Evolutionary conservation across 1,140 invertebrate species (phyloP).

Genomic region (Cardiocondyla obscurior): DNA sequence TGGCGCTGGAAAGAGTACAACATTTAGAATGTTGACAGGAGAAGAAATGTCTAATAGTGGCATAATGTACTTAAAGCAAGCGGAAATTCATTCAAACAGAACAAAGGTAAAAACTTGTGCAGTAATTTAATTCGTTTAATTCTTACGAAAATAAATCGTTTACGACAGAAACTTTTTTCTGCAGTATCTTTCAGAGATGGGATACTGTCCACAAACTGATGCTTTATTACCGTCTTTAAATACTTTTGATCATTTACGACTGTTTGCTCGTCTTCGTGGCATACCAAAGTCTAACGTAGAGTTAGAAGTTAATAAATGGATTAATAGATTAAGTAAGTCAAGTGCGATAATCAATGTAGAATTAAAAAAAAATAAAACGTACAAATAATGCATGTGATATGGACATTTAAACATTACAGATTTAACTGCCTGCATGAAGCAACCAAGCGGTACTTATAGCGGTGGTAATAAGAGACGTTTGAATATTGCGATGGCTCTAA

Average conservation of each 20-base stretch:
- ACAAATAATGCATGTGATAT: neutral
- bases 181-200: conserved; percentile 85
- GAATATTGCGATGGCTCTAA: conserved; percentile 95
- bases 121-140: neutral
- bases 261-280: conserved; percentile 88
- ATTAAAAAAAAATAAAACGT: neutral
- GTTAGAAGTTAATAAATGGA: conserved; percentile 84
- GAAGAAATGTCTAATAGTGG: conserved; percentile 88
- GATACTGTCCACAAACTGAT: conserved; percentile 90
- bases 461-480: conserved; percentile 98
- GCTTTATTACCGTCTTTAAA: conserved; percentile 89
- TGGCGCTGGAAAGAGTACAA: conserved; percentile 94
- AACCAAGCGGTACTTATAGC: conserved; percentile 87
- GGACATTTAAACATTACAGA: conserved; percentile 64
- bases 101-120: conserved; percentile 78
- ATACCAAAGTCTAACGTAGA: conserved; percentile 84
- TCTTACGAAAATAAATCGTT: neutral
- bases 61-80: conserved; percentile 81
- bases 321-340: conserved; percentile 81
- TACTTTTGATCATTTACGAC: conserved; percentile 87
- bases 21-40: conserved; percentile 96
- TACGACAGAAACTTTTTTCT: conserved; percentile 33
- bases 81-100: conserved; percentile 81
- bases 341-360: neutral
- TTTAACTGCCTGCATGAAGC: conserved; percentile 79